These are phyloP conservation scores for Sphecodes monilicornis DNA, from an alignment of 2,888 invertebrate genomes.

Conservation along the genomic window DNA sequence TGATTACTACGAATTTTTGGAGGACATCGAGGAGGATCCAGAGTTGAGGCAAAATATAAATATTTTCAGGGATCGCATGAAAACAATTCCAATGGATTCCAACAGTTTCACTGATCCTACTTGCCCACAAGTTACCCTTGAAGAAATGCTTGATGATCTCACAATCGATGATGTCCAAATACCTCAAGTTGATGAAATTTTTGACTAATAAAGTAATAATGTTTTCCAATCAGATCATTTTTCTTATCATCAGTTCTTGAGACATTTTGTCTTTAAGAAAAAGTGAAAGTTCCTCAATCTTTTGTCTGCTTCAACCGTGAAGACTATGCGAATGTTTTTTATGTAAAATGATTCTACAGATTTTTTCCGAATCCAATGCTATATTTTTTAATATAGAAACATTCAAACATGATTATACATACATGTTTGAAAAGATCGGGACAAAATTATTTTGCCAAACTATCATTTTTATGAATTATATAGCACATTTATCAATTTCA, in stretches of 20 bases:
- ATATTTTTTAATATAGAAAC: neutral
- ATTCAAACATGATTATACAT: neutral
- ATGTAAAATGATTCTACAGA: neutral
- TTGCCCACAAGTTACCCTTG: conserved; percentile 92
- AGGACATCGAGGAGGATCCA: conserved; percentile 98
- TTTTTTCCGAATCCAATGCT: neutral
- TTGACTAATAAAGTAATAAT: conserved; percentile 19
- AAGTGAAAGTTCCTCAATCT: no score
- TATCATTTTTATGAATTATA: neutral
- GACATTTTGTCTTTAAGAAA: no score
- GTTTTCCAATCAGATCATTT: neutral
- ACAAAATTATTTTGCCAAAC: neutral
- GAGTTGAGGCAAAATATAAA: conserved; percentile 95
- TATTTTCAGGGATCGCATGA: conserved; percentile 91
- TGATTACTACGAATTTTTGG: conserved; percentile 97
- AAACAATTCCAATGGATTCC: conserved; percentile 86
- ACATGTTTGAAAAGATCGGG: neutral
- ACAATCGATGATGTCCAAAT: conserved; percentile 91
- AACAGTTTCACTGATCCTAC: conserved; percentile 87
- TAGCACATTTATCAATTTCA: neutral
- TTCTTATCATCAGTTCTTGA: neutral
- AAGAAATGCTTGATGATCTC: conserved; percentile 97
- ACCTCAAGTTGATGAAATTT: neutral
- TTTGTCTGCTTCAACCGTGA: no score
- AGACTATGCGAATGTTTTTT: no score